phyloP scores from a whole-genome alignment of 2,888 invertebrate species.

The Ophion slaviceki region DNA sequence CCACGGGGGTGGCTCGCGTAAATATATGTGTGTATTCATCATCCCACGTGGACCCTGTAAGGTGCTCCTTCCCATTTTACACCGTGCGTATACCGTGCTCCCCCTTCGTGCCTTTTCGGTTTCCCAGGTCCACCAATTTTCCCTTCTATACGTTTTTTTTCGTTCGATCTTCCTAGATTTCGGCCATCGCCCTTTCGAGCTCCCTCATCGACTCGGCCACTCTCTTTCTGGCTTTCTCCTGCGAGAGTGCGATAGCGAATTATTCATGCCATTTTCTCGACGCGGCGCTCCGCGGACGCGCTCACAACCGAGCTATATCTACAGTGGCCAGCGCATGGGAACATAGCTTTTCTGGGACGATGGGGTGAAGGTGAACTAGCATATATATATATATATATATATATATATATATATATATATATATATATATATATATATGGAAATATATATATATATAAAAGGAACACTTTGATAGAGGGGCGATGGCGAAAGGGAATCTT shows the following conservation, averaged over 20 bases:
- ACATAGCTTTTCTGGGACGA: conserved; percentile 32
- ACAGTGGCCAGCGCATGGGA: conserved; percentile 39
- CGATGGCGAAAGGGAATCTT: conserved; percentile 63
- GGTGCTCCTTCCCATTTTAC: conserved; percentile 19
- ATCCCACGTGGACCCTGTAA: conserved; percentile 51
- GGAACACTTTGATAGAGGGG: conserved; percentile 50
- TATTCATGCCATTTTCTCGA: conserved; percentile 75
- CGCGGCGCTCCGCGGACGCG: conserved; percentile 66
- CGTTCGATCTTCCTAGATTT: conserved; percentile 50
- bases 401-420: conserved; percentile 1
- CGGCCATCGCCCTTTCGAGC: conserved; percentile 42
- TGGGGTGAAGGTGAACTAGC: conserved; percentile 47
- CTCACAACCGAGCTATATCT: conserved; percentile 65
- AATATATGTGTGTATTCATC: background rate
- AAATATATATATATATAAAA: conserved; percentile 2
- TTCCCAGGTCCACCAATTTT: conserved; percentile 11
- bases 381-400: conserved; percentile 41
- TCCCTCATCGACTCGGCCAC: conserved; percentile 44
- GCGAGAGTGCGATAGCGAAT: conserved; percentile 68
- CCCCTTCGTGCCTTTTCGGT: conserved; percentile 29
- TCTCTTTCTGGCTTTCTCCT: conserved; percentile 50
- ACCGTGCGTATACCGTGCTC: conserved; percentile 64
- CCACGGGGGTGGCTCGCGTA: background rate
- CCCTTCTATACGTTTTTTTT: conserved; percentile 1
- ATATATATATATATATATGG: conserved; percentile 16